Percentiles rank a stretch among this genome's conserved stretches.
Evolutionary conservation across 37 sponge, comb jelly and placozoan genomes (phyloP).

Genomic region (Petrosia ficiformis): DNA sequence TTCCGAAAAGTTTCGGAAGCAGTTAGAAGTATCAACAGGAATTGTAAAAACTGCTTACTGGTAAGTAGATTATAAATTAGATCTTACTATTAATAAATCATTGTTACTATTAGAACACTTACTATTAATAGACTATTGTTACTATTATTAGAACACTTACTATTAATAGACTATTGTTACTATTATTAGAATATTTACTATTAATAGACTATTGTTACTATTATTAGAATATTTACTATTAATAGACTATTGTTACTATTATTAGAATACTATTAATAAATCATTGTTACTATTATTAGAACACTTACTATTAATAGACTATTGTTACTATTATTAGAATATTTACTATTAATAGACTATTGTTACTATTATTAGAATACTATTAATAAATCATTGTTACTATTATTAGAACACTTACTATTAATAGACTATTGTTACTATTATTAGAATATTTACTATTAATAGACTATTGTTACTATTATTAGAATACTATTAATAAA

Average conservation of each 20-base stretch:
- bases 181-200: slow-evolving; percentile 1
- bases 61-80: slow-evolving; percentile 22
- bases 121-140: not conserved
- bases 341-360: not conserved
- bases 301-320: not conserved
- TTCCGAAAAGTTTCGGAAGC: slow-evolving; percentile 75
- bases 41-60: slow-evolving; percentile 79
- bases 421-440: not conserved
- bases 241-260: not conserved
- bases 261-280: not conserved
- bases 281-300: slow-evolving; percentile 6
- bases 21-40: slow-evolving; percentile 63
- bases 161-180: no score
- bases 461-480: not conserved
- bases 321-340: not conserved
- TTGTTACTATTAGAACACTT: no score
- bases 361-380: not conserved
- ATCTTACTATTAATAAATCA: slow-evolving; percentile 10
- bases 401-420: slow-evolving; percentile 1
- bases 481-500: not conserved
- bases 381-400: not conserved
- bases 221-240: not conserved
- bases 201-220: not conserved
- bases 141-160: not conserved
- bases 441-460: not conserved